Evolutionary conservation across 2,888 invertebrate genomes (phyloP), one percentile per base, ranked within the genome.

Genomic region (Hirtodrosophila duncani): DNA sequence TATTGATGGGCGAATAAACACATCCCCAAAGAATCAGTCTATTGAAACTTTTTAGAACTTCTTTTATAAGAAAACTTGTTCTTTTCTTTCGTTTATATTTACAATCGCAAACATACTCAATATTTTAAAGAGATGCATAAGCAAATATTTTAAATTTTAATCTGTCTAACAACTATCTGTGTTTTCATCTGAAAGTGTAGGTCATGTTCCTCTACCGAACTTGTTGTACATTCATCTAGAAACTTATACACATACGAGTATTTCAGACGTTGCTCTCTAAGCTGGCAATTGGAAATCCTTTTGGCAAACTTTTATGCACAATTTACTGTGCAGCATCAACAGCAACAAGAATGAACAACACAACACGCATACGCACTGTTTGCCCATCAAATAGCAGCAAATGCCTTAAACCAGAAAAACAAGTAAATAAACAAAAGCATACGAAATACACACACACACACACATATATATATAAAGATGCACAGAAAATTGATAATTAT

Each of bases 321-420:
- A 64, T 69, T 71, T 71, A 67, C 52, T 43, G 31, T 38, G 49
- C 44, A 67, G 44, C 17, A 24, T 34, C 27, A 57, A 45, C 44
- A 63, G 43, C 53, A 63, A 31, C 55, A 48, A 51, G 34, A 42
- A 43, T 55, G 52, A 61, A 59, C 46, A 43, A 41, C 43, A 49
- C 34, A 75, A 55, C 74, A 78, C 63, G 69, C 63, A 81, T 63
- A 78, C 78, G 81, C 74, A 69, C 58, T 74, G 74, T 78, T 67
- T 58, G 74, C 56, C 66, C 38, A 59, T 43, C 57, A 63, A 61
- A 71, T 57, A 51, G 52, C 50, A 52, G 37, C 34, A 65, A 67
- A 77, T 55, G 63, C 63, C 62, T 61, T 63, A 68, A 66, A 77
- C 72, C 61, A 68, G 46, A 80, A 75, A 68, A 63, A 78, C 81